Evolutionary conservation across 2,797 vertebrate species (phyloP).

Genomic region (Cyclopterus lumpus): DNA sequence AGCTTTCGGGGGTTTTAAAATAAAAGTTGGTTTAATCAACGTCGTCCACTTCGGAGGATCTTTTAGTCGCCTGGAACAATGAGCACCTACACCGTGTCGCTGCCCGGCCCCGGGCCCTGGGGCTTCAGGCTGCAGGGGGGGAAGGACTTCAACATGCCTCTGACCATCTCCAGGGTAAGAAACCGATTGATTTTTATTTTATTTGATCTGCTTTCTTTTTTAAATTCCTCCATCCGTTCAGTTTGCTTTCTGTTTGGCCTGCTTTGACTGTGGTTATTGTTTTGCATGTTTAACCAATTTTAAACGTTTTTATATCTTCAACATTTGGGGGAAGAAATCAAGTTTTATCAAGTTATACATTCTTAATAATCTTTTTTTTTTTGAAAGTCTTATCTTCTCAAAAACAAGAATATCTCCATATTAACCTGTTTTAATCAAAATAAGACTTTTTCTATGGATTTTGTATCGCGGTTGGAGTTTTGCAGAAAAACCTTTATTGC

Average conservation of each 20-base stretch:
- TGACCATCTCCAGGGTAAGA: slow-evolving; percentile 93
- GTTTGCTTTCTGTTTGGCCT: neutral
- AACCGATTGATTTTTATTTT: neutral
- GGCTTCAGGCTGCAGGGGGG: slow-evolving; percentile 97
- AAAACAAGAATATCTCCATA: neutral
- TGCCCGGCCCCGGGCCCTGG: slow-evolving; percentile 94
- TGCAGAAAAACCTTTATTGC: neutral
- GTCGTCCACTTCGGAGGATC: slow-evolving; percentile 13
- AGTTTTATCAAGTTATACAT: neutral
- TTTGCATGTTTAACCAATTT: too few relatives aligned
- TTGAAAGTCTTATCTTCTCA: neutral
- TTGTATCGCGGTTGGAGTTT: neutral
- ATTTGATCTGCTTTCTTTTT: too few relatives aligned
- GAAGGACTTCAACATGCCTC: slow-evolving; percentile 99
- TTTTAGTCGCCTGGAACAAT: slow-evolving; percentile 76
- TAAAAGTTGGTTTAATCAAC: neutral
- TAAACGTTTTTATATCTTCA: neutral
- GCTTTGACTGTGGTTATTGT: too few relatives aligned
- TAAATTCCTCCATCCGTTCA: neutral
- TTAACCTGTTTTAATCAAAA: neutral
- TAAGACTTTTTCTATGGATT: neutral
- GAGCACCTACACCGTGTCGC: slow-evolving; percentile 91
- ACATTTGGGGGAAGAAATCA: neutral
- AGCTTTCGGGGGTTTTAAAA: slow-evolving; percentile 5
- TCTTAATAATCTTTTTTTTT: neutral